Evolutionary conservation across 2,113 vertebrate species (phyloP).

Genomic region (Anolis sagrei): DNA sequence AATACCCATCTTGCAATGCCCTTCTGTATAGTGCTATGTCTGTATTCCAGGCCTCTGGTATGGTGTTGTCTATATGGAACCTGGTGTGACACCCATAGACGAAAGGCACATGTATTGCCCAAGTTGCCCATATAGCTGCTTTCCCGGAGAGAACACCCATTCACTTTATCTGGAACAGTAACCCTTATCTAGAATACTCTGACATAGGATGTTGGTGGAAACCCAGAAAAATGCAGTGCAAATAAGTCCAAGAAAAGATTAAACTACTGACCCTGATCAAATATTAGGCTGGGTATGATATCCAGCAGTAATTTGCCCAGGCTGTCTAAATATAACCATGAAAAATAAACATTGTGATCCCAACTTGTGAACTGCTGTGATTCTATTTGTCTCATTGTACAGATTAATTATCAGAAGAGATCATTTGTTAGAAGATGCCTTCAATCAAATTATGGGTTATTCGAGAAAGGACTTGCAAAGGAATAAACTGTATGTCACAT

Average conservation of each 20-base stretch:
- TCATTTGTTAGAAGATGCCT: conserved; percentile 96
- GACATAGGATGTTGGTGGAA: background rate
- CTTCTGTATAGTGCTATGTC: background rate
- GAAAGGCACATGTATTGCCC: background rate
- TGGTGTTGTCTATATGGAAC: background rate
- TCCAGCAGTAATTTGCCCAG: background rate
- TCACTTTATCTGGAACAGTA: too few relatives aligned
- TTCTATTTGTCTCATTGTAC: conserved; percentile 54
- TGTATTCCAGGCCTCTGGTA: background rate
- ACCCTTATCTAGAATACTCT: background rate
- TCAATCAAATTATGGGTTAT: conserved; percentile 99
- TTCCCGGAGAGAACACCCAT: too few relatives aligned
- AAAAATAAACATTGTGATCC: background rate
- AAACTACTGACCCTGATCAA: conserved; percentile 21
- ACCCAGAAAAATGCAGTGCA: background rate
- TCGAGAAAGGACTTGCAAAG: conserved; percentile 97
- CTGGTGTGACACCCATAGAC: background rate
- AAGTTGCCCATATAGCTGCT: background rate
- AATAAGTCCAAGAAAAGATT: background rate
- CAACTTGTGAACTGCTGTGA: conserved; percentile 22
- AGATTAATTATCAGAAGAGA: conserved; percentile 98
- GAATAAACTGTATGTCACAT: conserved; percentile 97
- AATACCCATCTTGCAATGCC: background rate
- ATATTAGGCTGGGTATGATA: rapidly evolving
- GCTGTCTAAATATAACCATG: conserved; percentile 4